A percentile compares a stretch with the other conserved stretches of the same genome.
Conservation (phyloP, 2,888 invertebrate species). For the Agonum fuliginosum region DNA sequence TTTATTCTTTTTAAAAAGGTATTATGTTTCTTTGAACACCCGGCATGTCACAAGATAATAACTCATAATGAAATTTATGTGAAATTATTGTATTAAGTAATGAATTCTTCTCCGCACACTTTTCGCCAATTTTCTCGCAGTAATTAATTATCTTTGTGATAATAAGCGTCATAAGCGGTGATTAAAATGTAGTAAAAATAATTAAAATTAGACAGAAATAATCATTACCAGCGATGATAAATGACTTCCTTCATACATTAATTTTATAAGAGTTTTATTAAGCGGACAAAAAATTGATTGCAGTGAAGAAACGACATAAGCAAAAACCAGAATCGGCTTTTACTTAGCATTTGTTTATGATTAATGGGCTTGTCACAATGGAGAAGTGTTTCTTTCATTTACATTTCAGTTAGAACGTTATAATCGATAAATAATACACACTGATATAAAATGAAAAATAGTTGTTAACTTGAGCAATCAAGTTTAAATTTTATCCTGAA, state of each 20-base stretch:
- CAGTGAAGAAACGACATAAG: neutral
- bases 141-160: constrained; percentile 49
- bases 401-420: neutral
- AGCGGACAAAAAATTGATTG: constrained; percentile 37
- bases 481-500: no score
- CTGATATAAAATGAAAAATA: neutral
- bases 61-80: no score
- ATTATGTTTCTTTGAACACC: no score
- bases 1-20: no score
- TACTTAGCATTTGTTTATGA: constrained; percentile 18
- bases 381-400: constrained; percentile 6
- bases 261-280: constrained; percentile 48
- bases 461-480: no score
- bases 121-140: neutral
- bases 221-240: constrained; percentile 46
- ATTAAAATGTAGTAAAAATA: constrained; percentile 55
- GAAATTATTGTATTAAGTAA: no score
- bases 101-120: no score
- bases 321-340: constrained; percentile 7
- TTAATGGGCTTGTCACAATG: constrained; percentile 14
- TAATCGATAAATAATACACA: neutral
- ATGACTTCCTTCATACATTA: constrained; percentile 41
- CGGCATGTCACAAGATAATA: no score
- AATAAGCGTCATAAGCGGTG: constrained; percentile 45
- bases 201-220: constrained; percentile 54